Conservation (phyloP, 2,797 vertebrate species). For the Sylvilagus floridanus region DNA sequence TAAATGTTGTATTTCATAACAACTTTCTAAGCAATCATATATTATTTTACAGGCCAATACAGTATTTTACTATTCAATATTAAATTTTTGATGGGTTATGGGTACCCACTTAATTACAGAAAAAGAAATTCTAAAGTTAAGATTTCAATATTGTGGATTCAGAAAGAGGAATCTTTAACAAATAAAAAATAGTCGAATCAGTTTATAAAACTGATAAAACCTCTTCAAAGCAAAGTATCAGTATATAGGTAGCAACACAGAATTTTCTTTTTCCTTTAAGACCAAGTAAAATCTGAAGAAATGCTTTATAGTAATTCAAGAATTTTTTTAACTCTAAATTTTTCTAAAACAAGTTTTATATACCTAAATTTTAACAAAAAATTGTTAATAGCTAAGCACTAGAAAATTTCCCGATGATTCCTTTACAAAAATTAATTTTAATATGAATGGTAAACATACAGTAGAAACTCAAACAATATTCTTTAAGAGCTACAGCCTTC, state of each 20-base stretch:
- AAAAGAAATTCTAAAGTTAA: constrained; percentile 1
- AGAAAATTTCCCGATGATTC: constrained; percentile 17
- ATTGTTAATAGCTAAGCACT: constrained; percentile 4
- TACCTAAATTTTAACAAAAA: neutral
- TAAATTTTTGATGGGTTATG: neutral
- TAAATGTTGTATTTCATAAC: neutral
- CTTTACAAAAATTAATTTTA: constrained; percentile 35
- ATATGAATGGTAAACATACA: neutral
- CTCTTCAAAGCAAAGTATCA: neutral
- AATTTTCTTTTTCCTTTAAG: neutral
- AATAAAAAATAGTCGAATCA: neutral
- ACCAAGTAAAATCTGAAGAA: neutral
- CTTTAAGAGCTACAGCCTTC: neutral
- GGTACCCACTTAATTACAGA: neutral
- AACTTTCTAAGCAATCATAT: neutral
- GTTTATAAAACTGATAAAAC: neutral
- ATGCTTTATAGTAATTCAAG: neutral
- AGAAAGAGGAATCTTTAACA: neutral
- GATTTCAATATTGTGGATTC: neutral
- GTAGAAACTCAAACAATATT: constrained; percentile 24
- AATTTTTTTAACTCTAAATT: neutral
- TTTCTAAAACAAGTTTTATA: constrained; percentile 16
- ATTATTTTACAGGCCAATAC: neutral
- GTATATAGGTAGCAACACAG: neutral
- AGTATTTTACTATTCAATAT: neutral